These are phyloP conservation scores for Aplochiton taeniatus DNA, from an alignment of 2,797 vertebrate genomes.

Conservation along the genomic window DNA sequence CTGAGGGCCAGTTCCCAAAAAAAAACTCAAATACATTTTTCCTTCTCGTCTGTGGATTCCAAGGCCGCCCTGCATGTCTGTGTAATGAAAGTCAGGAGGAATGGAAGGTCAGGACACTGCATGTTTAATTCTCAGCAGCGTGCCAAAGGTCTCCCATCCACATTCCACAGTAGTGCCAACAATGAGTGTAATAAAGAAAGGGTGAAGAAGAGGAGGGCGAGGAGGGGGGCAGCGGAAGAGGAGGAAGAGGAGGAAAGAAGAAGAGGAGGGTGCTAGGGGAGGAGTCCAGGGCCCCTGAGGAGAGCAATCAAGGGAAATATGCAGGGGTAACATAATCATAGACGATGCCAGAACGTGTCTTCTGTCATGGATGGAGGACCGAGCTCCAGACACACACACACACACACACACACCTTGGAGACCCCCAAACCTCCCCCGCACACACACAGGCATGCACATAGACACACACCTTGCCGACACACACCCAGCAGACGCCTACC, in stretches of 20 bases:
- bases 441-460: no score
- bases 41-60: constrained; percentile 23
- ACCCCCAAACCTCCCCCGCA: constrained; percentile 1
- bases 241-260: background rate
- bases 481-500: no score
- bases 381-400: constrained; percentile 18
- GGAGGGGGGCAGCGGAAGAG: constrained; percentile 5
- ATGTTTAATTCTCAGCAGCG: constrained; percentile 76
- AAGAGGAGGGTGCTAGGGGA: background rate
- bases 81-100: constrained; percentile 66
- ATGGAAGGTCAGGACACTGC: constrained; percentile 73
- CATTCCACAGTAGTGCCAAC: constrained; percentile 70
- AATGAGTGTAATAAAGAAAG: constrained; percentile 65
- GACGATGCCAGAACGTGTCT: constrained; percentile 30
- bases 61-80: constrained; percentile 44
- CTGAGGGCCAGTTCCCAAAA: no score
- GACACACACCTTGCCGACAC: no score
- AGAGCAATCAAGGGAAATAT: constrained; percentile 55
- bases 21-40: no score
- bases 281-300: constrained; percentile 35
- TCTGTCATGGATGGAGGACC: constrained; percentile 36
- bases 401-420: constrained; percentile 4
- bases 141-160: constrained; percentile 77
- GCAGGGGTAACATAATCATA: constrained; percentile 50
- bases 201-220: background rate